These are phyloP conservation scores for Nettapus auritus DNA, from an alignment of 2,113 vertebrate species.

Conservation along the genomic window DNA sequence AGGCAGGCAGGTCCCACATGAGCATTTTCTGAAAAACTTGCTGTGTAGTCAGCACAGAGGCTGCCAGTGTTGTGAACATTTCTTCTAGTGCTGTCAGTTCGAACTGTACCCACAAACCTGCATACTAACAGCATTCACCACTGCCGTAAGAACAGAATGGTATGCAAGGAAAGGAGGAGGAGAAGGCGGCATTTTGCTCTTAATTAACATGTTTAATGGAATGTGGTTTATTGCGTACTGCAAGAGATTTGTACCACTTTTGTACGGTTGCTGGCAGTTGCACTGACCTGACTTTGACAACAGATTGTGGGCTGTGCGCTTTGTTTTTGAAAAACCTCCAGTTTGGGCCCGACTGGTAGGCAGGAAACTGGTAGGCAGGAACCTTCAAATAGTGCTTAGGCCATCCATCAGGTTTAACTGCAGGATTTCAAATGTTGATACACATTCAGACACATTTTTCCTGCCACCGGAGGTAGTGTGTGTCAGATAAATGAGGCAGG, in stretches of 20 bases:
- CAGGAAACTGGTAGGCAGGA: not conserved
- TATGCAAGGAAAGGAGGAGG: not conserved
- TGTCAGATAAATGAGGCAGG: not conserved
- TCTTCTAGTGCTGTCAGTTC: not conserved
- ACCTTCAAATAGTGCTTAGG: not conserved
- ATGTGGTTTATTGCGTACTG: not conserved
- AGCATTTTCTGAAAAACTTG: not conserved
- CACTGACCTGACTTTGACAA: not conserved
- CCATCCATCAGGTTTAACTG: not conserved
- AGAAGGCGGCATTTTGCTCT: not conserved
- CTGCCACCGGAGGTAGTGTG: not conserved
- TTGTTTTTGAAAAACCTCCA: not conserved
- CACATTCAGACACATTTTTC: accelerated
- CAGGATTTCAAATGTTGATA: not conserved
- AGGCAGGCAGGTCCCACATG: not conserved
- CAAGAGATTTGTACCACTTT: not conserved
- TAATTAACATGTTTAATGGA: not conserved
- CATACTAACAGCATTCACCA: not conserved
- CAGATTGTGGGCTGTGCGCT: not conserved
- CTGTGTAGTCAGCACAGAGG: not conserved
- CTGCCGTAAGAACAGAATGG: not conserved
- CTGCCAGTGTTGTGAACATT: not conserved
- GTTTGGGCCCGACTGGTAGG: not conserved
- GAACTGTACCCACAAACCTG: not conserved
- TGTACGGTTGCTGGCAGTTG: not conserved